phyloP scores from a whole-genome alignment of 2,113 vertebrate genomes.

The Phrynocephalus versicolor region DNA sequence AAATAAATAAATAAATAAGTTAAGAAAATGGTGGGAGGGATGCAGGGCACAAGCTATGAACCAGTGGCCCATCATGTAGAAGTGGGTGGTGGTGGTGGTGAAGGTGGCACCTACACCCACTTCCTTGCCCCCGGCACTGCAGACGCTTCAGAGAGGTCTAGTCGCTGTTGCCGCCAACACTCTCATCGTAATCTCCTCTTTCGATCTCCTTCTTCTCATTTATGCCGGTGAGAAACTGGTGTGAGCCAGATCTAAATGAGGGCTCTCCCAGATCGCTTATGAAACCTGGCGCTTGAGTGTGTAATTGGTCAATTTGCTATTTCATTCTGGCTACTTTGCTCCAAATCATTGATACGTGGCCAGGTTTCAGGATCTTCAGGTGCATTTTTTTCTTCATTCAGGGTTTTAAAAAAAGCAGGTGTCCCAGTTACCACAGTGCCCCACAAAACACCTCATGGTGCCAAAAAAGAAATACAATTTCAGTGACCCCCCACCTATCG shows the following conservation, averaged over 20 bases:
- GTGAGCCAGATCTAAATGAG: neutral
- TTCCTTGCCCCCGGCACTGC: neutral
- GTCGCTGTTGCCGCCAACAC: neutral
- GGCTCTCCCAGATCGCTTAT: neutral
- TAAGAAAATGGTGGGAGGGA: neutral
- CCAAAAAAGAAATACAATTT: no score
- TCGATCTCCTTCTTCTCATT: neutral
- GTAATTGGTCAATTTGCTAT: no score
- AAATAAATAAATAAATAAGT: no score
- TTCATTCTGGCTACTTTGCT: neutral
- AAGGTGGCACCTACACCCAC: neutral
- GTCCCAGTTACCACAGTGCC: no score
- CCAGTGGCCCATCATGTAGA: neutral
- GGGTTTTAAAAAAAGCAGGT: no score
- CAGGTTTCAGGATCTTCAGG: neutral
- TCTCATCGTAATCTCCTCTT: neutral
- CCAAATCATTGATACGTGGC: neutral
- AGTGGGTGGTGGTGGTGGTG: no score
- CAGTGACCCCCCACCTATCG: no score
- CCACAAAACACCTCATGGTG: no score
- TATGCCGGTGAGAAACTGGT: neutral
- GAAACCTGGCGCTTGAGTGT: neutral
- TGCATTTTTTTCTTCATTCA: no score
- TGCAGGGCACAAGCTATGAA: neutral
- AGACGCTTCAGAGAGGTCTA: neutral